Evolutionary conservation across 2,888 invertebrate species (phyloP).

Genomic region (Rhagium mordax): DNA sequence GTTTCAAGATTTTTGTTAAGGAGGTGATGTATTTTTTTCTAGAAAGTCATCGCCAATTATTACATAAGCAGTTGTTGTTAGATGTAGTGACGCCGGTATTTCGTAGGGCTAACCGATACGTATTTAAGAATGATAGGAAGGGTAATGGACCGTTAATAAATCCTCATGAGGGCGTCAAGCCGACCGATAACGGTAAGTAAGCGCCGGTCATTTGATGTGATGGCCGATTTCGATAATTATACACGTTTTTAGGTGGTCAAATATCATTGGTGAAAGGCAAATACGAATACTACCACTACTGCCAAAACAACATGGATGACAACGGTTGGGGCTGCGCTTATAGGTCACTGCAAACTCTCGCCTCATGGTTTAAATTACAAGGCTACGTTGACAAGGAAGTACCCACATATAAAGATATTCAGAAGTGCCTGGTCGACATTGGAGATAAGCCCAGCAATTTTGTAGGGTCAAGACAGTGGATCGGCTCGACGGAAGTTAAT

Average conservation of each 20-base stretch:
- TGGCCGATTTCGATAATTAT: no score
- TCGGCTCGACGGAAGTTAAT: constrained; percentile 97
- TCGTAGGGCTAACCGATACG: constrained; percentile 79
- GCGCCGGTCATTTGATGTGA: not conserved
- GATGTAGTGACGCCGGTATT: constrained; percentile 82
- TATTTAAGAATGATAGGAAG: constrained; percentile 71
- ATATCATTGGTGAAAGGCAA: constrained; percentile 82
- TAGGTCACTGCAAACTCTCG: constrained; percentile 95
- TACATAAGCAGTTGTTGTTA: constrained; percentile 83
- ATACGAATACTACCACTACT: constrained; percentile 97
- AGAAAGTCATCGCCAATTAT: constrained; percentile 77
- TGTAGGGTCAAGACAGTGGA: constrained; percentile 95
- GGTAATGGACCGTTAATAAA: constrained; percentile 75
- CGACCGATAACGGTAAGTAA: constrained; percentile 63
- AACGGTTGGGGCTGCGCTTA: constrained; percentile 99
- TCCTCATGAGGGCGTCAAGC: constrained; percentile 78
- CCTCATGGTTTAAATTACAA: constrained; percentile 93
- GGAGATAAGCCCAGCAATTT: constrained; percentile 93
- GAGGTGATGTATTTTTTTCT: constrained; percentile 55
- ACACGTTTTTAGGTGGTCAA: constrained; percentile 67
- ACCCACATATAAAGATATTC: constrained; percentile 90
- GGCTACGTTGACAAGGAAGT: constrained; percentile 84
- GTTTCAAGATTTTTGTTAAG: not conserved
- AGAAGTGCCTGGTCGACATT: constrained; percentile 93
- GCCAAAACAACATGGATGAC: constrained; percentile 95